phyloP scores from a whole-genome alignment of 2,113 vertebrate species.

The Glareola pratincola region DNA sequence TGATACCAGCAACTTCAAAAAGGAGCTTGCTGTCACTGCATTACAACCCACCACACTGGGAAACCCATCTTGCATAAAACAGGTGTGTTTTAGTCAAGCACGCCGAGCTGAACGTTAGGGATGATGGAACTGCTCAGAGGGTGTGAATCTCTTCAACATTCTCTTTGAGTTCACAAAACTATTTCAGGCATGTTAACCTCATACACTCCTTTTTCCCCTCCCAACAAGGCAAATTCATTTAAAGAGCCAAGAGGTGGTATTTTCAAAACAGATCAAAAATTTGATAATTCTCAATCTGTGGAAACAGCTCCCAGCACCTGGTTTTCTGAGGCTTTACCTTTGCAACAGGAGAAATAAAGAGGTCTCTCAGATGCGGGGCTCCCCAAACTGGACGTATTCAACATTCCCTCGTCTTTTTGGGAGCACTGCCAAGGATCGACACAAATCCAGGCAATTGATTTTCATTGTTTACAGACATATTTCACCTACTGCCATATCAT shows the following conservation, averaged over 20 bases:
- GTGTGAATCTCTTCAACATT: neutral
- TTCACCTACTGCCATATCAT: neutral
- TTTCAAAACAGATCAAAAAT: neutral
- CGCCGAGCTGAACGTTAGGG: neutral
- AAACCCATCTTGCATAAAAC: neutral
- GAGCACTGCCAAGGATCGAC: neutral
- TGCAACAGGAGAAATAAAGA: neutral
- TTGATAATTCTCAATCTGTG: neutral
- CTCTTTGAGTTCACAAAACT: neutral
- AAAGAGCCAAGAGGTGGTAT: neutral
- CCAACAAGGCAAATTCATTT: neutral
- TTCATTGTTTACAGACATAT: neutral
- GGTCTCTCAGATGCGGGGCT: neutral
- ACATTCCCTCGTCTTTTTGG: neutral
- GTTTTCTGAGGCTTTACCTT: neutral
- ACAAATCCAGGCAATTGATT: neutral
- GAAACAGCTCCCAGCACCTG: neutral
- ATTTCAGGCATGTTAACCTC: slow-evolving; percentile 39
- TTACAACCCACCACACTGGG: neutral
- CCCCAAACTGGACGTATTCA: neutral
- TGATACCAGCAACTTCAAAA: neutral
- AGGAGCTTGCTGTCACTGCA: neutral
- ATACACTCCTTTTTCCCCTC: slow-evolving; percentile 5
- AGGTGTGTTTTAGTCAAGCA: neutral
- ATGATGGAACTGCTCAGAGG: neutral